Base-by-base conservation (phyloP, 2,113 vertebrate genomes). In the Laticauda laticaudata region DNA sequence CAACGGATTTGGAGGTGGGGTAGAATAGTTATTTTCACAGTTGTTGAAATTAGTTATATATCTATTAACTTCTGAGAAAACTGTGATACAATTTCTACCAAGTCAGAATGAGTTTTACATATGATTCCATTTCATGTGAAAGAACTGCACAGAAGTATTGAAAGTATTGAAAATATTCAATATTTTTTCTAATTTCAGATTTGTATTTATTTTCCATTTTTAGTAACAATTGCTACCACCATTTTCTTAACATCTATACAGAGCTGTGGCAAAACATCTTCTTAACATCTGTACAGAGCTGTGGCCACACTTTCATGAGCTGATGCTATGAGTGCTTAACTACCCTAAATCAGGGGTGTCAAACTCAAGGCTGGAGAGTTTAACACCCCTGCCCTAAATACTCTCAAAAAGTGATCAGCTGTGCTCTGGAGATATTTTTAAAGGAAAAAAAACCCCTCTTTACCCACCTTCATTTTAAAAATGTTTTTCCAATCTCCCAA, bases 401-500 rank as follows among this genome's bases (percentile, higher is more conserved):
- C 21, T 69, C 29, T n/a, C 1, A 0, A 51, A 69, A 69, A 39
- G 34, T 39, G 34, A 20, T 81, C 20, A 21, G 6, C 34, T 43
- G 7, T 81, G 34, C 34, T 39, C 75, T 21, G 43, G 34, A 81
- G 18, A 81, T 81, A 39, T 75, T 34, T 75, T 34, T 39, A 81
- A 39, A 15, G 5, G 29, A 2, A 0, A 0, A 4, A 48, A 2
- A 20, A 20, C 4, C 1, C 2, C 2, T 75, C 14, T 20, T 81
- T 39, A 81, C 75, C 18, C 43, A 9, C 75, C 18, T 81, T 43
- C 75, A 43, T 43, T 81, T 81, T 43, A 81, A 81, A 39, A 81
- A 39, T 9, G 5, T 39, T 81, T 39, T 9, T 21, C 75, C 3
- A 43, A 3, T 43, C 18, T 81, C 7, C 18, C 3, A 81, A 81